phyloP scores from a whole-genome alignment of 2,113 vertebrate genomes.

The Pholis gunnellus region DNA sequence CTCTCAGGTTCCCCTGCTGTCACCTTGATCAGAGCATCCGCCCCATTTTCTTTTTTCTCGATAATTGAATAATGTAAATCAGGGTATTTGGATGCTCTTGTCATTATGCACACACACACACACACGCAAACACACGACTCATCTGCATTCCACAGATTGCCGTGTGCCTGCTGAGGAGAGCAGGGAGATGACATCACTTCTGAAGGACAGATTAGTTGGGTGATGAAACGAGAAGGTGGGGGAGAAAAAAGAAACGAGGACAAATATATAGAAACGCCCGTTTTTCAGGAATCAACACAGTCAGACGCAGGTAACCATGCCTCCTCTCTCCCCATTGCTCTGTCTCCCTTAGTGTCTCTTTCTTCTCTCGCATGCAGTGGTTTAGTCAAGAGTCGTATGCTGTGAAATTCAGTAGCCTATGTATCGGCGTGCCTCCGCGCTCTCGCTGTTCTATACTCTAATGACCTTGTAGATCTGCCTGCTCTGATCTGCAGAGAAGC shows the following conservation, averaged over 20 bases:
- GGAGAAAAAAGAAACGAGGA: slow-evolving; percentile 19
- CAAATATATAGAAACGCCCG: background rate
- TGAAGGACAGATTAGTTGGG: slow-evolving; percentile 65
- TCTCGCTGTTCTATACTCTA: slow-evolving; percentile 60
- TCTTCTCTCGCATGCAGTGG: slow-evolving; percentile 27
- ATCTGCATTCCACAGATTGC: slow-evolving; percentile 71
- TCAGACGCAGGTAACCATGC: slow-evolving; percentile 7
- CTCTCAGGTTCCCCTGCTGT: slow-evolving; percentile 27
- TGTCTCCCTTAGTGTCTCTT: background rate
- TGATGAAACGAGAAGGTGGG: slow-evolving; percentile 30
- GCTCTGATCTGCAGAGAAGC: slow-evolving; percentile 72
- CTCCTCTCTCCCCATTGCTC: background rate
- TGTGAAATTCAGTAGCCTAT: slow-evolving; percentile 51
- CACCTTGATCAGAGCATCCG: slow-evolving; percentile 54
- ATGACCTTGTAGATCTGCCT: slow-evolving; percentile 76
- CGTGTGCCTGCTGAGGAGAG: slow-evolving; percentile 61
- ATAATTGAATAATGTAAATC: slow-evolving; percentile 68
- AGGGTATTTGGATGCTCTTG: slow-evolving; percentile 31
- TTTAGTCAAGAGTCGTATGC: slow-evolving; percentile 24
- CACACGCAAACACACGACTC: slow-evolving; percentile 47
- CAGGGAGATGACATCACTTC: slow-evolving; percentile 72
- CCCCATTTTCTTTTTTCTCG: slow-evolving; percentile 21
- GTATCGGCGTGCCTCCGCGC: slow-evolving; percentile 47
- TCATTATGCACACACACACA: slow-evolving; percentile 43
- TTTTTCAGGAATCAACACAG: slow-evolving; percentile 8